These are phyloP conservation scores for Protonibea diacanthus DNA, from an alignment of 2,797 vertebrate genomes.

Conservation along the genomic window DNA sequence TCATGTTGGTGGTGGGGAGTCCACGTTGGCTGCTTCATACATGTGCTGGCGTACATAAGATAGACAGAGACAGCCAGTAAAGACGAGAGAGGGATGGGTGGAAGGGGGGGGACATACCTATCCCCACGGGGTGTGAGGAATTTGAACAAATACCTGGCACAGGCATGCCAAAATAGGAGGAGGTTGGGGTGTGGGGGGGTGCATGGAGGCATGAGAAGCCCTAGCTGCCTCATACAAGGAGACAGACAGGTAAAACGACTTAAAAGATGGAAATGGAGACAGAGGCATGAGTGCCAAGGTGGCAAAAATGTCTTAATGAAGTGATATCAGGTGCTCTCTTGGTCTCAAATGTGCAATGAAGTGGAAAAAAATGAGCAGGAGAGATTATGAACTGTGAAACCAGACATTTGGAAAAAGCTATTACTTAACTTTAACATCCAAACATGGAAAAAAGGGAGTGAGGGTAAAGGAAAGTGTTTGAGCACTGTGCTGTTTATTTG, in stretches of 20 bases:
- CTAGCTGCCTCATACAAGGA: slow-evolving; percentile 38
- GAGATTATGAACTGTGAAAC: slow-evolving; percentile 23
- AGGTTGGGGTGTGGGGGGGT: slow-evolving; percentile 10
- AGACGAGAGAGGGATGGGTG: slow-evolving; percentile 67
- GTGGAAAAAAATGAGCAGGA: slow-evolving; percentile 11
- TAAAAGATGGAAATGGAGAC: slow-evolving; percentile 46
- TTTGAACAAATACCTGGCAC: slow-evolving; percentile 91
- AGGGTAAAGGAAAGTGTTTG: slow-evolving; percentile 10
- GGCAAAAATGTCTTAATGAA: slow-evolving; percentile 25
- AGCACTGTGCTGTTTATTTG: slow-evolving; percentile 63
- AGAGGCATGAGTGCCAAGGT: slow-evolving; percentile 2
- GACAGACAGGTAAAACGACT: slow-evolving; percentile 60
- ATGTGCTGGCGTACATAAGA: slow-evolving; percentile 79
- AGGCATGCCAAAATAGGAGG: slow-evolving; percentile 85
- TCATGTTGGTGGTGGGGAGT: slow-evolving; percentile 59
- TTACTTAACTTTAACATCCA: slow-evolving; percentile 36
- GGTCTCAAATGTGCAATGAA: slow-evolving; percentile 11
- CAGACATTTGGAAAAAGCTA: slow-evolving; percentile 33
- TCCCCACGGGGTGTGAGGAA: slow-evolving; percentile 89
- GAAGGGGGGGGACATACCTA: slow-evolving; percentile 84
- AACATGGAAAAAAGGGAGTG: slow-evolving; percentile 21
- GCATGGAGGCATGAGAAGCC: slow-evolving; percentile 53
- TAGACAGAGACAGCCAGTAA: slow-evolving; percentile 87
- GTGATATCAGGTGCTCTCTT: slow-evolving; percentile 20
- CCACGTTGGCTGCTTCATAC: slow-evolving; percentile 67